Base-by-base conservation (phyloP, 1,140 invertebrate species). In the Wasmannia auropunctata region DNA sequence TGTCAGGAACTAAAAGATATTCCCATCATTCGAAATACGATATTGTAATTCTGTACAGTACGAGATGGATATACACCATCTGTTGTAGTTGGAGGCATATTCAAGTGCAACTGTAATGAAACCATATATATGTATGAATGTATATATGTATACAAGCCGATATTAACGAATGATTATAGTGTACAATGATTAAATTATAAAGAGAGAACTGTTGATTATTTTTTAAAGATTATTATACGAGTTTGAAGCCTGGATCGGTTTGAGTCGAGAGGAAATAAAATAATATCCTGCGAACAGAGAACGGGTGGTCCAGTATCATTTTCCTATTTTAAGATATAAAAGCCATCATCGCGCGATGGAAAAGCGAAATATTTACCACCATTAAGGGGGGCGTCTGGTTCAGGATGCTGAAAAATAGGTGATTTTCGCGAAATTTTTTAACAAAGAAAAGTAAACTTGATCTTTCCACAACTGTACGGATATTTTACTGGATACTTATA, bases 161-260 rank as follows among this genome's bases (percentile, higher is more conserved):
- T 86, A 65, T 83, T 51, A 28, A 85, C 70, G 72, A 40, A 16
- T n/a, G n/a, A 67, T 49, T 51, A 16, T 28, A 69, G 5, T 85
- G 46, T 81, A 75, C 28, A 62, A 19, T 46, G 1, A 60, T 49
- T 58, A 76, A 74, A 58, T 51, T 72, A 77, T 72, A 83, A 51
- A 81, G 14, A 63, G 51, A 63, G 51, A 86, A 67, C 7, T 67
- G 67, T 80, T 74, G 34, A 79, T 75, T 86, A 76, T 88, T 83
- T 86, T 88, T 79, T 60, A 81, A 80, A 88, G 28, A 69, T 5
- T 89, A 70, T 87, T 86, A 75, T 88, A 88, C 40, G 22, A 56
- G 56, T 60, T 65, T 22, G 11, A 19, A 63, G 37, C 34, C 74
- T 28, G 31, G 19, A 79, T 88, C 40, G 11, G 5, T 72, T 77